Evolutionary conservation across 2,888 invertebrate genomes (phyloP).

Genomic region (Drosophila niveifrons): DNA sequence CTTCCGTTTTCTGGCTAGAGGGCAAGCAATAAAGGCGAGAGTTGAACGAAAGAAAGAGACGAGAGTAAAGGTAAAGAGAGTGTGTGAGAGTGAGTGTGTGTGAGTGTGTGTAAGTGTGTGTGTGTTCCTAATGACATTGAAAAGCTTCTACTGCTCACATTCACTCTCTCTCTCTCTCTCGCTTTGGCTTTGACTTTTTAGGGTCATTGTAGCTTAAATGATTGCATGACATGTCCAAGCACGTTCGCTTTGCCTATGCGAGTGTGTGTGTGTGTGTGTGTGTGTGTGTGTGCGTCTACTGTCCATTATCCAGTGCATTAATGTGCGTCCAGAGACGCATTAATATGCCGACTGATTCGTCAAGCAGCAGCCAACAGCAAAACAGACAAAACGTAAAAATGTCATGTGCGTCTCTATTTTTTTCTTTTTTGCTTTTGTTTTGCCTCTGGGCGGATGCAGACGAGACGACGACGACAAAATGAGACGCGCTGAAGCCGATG

Average conservation of each 20-base stretch:
- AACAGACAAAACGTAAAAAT: not conserved
- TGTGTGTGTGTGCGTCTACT: conserved; percentile 19
- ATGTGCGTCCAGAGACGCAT: conserved; percentile 78
- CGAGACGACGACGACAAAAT: conserved; percentile 32
- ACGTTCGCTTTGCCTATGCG: conserved; percentile 37
- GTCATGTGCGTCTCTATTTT: not conserved
- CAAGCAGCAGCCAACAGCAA: conserved; percentile 23
- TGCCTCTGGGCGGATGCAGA: conserved; percentile 17
- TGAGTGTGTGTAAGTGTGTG: not conserved
- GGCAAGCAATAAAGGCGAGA: not conserved
- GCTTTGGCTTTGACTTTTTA: conserved; percentile 35
- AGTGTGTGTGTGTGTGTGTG: conserved; percentile 7
- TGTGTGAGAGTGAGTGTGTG: not conserved
- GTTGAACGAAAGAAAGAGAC: too few species aligned
- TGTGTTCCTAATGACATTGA: conserved; percentile 67
- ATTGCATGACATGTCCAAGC: conserved; percentile 63
- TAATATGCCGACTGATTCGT: conserved; percentile 68
- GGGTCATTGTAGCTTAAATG: conserved; percentile 74
- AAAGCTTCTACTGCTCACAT: conserved; percentile 25
- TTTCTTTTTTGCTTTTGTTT: not conserved
- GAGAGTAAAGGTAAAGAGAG: not conserved
- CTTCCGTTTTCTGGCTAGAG: conserved; percentile 17
- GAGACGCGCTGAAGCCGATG: conserved; percentile 27
- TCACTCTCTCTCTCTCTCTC: conserved; percentile 18
- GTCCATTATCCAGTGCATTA: conserved; percentile 76